Evolutionary conservation across 2,888 invertebrate genomes (phyloP), one percentile per base, ranked within the genome.

Genomic region (Agapostemon virescens): DNA sequence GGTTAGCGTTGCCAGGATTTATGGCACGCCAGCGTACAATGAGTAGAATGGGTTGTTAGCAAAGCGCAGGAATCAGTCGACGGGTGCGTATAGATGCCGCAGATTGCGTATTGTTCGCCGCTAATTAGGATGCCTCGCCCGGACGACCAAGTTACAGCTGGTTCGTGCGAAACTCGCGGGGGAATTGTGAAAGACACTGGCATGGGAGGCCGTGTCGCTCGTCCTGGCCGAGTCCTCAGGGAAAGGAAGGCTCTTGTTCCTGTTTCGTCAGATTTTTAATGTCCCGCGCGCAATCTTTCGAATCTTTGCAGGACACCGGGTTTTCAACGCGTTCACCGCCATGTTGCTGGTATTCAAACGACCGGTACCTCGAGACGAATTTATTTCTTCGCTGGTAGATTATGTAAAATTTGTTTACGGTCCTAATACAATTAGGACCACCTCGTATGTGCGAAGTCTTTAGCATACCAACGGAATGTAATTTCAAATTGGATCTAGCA

Each of bases 41-140:
- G 67, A 42, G 74, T 70, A 74, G 73, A 81, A 81, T 81, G 80
- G 80, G 80, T 81, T 79, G 81, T 80, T 79, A 68, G 81, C 80
- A 79, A 81, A 81, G 74, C 58, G 52, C 69, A 70, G 45, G 81
- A 79, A 81, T 81, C 76, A 61, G 70, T 76, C 74, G 80, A 45
- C 66, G 74, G 55, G 69, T 40, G 66, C 70, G 80, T 67, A 74
- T 67, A 81, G 80, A 79, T 79, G 66, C 45, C 58, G 74, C 69
- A 79, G 80, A 81, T 81, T 79, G 74, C 80, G 81, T 74, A 81
- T 79, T 79, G 80, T 79, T 81, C 80, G 81, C 61, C 49, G 70
- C 69, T 81, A 81, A 81, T 81, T 81, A 81, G 81, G 69, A 74
- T 68, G 74, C 81, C 66, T 67, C 42, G 36, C 52, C 15, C 58